Evolutionary conservation across 2,888 invertebrate species (phyloP).

Genomic region (Patella pellucida): DNA sequence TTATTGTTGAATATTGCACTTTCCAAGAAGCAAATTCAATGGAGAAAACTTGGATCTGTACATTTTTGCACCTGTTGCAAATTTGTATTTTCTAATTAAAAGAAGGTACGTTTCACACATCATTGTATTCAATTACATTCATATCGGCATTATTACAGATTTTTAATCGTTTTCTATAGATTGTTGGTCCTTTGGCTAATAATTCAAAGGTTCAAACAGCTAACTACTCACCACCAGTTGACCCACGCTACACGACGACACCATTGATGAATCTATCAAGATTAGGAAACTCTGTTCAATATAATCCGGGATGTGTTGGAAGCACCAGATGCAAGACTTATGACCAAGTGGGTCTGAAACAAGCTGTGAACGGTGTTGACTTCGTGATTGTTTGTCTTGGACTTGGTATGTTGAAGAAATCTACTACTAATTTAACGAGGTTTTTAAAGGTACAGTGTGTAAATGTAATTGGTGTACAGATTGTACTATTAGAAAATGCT

Average conservation of each 20-base stretch:
- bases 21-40: too few relatives aligned
- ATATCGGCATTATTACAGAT: too few relatives aligned
- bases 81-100: background rate
- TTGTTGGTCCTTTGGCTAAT: constrained; percentile 67
- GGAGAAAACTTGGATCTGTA: too few relatives aligned
- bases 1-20: too few relatives aligned
- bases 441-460: too few relatives aligned
- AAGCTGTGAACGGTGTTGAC: constrained; percentile 47
- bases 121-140: background rate
- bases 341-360: constrained; percentile 36
- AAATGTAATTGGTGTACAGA: too few relatives aligned
- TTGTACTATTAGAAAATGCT: too few relatives aligned
- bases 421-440: too few relatives aligned
- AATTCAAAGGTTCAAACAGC: constrained; percentile 59
- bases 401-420: constrained; percentile 50
- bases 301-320: constrained; percentile 54
- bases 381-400: constrained; percentile 63
- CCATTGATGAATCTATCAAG: constrained; percentile 47
- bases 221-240: constrained; percentile 53
- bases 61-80: too few relatives aligned
- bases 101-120: background rate
- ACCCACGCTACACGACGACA: constrained; percentile 45
- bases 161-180: constrained; percentile 38
- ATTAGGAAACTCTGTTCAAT: constrained; percentile 40
- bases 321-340: constrained; percentile 48